A percentile compares a stretch with the other conserved stretches of the same genome.
These are phyloP conservation scores for Indicator indicator DNA, from an alignment of 2,113 vertebrate species.

Conservation along the genomic window DNA sequence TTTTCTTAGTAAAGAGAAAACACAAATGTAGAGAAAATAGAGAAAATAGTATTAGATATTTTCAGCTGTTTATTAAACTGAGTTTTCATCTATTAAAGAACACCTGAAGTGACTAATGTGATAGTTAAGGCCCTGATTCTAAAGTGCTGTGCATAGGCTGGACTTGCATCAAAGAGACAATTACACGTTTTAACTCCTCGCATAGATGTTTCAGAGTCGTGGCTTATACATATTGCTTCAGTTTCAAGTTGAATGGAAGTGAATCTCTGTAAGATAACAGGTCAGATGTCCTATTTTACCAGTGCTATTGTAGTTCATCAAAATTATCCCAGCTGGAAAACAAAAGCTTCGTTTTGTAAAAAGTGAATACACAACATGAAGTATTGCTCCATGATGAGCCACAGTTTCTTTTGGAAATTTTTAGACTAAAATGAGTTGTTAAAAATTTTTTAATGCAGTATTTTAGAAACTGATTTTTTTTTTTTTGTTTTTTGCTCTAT, in stretches of 20 bases:
- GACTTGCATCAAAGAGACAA: not conserved
- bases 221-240: slow-evolving; percentile 43
- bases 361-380: not conserved
- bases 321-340: slow-evolving; percentile 20
- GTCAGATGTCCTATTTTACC: not conserved
- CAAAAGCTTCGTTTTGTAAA: not conserved
- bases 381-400: not conserved
- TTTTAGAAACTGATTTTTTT: slow-evolving; percentile 27
- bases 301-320: not conserved
- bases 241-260: slow-evolving; percentile 43
- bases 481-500: not conserved
- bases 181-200: slow-evolving; percentile 10
- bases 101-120: not conserved
- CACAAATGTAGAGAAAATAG: slow-evolving; percentile 10
- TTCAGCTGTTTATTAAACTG: slow-evolving; percentile 19
- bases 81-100: slow-evolving; percentile 2
- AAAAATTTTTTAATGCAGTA: not conserved
- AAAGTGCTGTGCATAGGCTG: slow-evolving; percentile 4
- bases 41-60: not conserved
- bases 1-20: slow-evolving; percentile 58
- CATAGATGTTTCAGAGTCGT: slow-evolving; percentile 24
- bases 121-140: slow-evolving; percentile 21
- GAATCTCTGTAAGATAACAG: slow-evolving; percentile 4
- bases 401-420: slow-evolving; percentile 2
- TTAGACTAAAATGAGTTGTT: slow-evolving; percentile 1